phyloP scores from a whole-genome alignment of 1,140 invertebrate genomes.

The Solenopsis invicta region DNA sequence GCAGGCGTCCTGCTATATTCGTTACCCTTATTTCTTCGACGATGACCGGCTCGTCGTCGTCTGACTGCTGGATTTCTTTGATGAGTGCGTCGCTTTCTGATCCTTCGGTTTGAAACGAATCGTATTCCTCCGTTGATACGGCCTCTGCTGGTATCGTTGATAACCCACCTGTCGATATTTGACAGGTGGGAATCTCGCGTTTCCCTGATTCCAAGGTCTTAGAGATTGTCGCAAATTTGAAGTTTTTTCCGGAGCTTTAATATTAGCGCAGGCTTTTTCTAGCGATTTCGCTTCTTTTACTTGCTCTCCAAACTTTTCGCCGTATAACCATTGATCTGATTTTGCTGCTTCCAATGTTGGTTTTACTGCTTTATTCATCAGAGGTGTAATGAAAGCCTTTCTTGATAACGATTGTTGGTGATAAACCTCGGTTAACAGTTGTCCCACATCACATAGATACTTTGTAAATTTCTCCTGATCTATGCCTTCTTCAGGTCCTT shows the following conservation, averaged over 20 bases:
- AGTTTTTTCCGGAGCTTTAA: background rate
- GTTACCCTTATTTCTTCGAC: conserved; percentile 3
- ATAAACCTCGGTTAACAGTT: background rate
- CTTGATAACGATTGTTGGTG: conserved; percentile 18
- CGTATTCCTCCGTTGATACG: background rate
- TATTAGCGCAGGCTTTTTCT: background rate
- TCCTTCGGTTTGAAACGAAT: background rate
- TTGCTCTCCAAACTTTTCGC: conserved; percentile 11
- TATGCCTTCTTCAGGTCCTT: too few relatives aligned
- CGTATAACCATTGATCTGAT: conserved; percentile 33
- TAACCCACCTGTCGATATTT: background rate
- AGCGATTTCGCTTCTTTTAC: conserved; percentile 29
- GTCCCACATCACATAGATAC: too few relatives aligned
- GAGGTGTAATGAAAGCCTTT: conserved; percentile 35
- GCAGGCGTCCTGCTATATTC: background rate
- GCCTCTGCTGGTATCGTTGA: background rate
- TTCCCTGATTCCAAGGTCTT: background rate
- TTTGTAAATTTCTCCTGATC: too few relatives aligned
- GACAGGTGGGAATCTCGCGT: background rate
- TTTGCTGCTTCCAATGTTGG: conserved; percentile 8
- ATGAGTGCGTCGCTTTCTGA: background rate
- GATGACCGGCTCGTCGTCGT: background rate
- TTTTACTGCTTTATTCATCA: conserved; percentile 31
- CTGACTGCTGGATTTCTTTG: background rate
- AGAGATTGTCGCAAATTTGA: background rate